Evolutionary conservation across 1,140 invertebrate genomes (phyloP).

Genomic region (Diorhabda elongata): DNA sequence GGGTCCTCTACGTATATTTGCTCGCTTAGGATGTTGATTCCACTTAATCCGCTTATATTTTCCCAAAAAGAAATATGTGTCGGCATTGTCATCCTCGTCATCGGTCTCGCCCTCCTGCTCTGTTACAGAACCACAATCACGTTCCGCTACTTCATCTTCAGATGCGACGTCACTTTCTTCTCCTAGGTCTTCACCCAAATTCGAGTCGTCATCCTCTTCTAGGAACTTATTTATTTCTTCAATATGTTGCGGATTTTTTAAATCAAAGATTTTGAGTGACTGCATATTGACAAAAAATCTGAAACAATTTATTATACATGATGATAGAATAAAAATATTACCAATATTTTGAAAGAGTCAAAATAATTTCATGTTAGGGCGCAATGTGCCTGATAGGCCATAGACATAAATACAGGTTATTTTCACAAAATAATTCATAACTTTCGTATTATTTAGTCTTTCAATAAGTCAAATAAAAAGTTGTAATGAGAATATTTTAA

Average conservation of each 20-base stretch:
- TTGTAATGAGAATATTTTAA: no score
- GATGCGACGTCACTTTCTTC: conserved; percentile 6
- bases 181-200: background rate
- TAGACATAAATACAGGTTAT: no score
- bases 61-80: background rate
- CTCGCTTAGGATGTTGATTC: background rate
- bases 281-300: background rate
- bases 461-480: no score
- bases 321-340: background rate
- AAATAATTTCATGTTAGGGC: no score
- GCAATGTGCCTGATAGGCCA: no score
- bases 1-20: conserved; percentile 1
- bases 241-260: no score
- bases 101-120: background rate
- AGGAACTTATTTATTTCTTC: background rate
- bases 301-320: background rate
- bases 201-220: background rate
- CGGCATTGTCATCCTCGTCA: background rate
- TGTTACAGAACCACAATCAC: background rate
- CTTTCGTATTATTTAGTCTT: no score
- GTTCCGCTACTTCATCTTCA: background rate
- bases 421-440: no score
- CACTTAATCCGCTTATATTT: conserved; percentile 10
- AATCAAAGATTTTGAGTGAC: background rate
- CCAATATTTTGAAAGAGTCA: no score